Base-by-base conservation (phyloP, 2,797 vertebrate species). In the Parauchenoglanis punctatus region DNA sequence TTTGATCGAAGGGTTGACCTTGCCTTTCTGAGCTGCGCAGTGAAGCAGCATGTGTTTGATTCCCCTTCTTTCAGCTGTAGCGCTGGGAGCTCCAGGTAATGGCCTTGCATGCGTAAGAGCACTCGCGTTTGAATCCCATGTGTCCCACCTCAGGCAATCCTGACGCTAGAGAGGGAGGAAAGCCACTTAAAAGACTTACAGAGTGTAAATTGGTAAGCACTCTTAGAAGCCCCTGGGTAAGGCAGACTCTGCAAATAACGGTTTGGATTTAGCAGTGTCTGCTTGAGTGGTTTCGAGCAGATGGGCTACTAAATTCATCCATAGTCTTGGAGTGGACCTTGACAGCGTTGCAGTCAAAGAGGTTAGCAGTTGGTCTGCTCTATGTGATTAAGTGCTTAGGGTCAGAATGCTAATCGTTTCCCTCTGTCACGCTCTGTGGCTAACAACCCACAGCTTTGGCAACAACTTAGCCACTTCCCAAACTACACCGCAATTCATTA, bases 361-460 rank as follows among this genome's bases (percentile, higher is more conserved):
- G 67, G 91, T 89, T 78, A 91, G 83, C 91, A 83, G 90, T 89
- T 93, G 89, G 91, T 91, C 92, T 92, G 94, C 93, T 91, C 89
- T 58, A 77, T 90, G 92, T 93, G 94, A 94, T 95, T 95, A 94
- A 94, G 92, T 92, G 93, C 93, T 92, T 87, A 90, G 89, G 90
- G 89, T 90, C 91, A 94, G 92, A 84, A 90, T 70, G 92, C 92
- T 95, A 95, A 96, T 95, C 93, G 94, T 93, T 92, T 85, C 87
- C 92, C 88, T 76, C 90, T 87, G 91, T 93, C 89, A 89, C 89
- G 91, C 91, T 87, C 90, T 88, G 49, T 63, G 92, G 92, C 93
- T 93, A 92, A 92, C 90, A 90, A 90, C 87, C 90, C 91, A 88
- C 85, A 89, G 89, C 89, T 92, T 65, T 89, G 89, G 54, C 7